Evolutionary conservation across 2,113 vertebrate species (phyloP).

Genomic region (Platanista minor): DNA sequence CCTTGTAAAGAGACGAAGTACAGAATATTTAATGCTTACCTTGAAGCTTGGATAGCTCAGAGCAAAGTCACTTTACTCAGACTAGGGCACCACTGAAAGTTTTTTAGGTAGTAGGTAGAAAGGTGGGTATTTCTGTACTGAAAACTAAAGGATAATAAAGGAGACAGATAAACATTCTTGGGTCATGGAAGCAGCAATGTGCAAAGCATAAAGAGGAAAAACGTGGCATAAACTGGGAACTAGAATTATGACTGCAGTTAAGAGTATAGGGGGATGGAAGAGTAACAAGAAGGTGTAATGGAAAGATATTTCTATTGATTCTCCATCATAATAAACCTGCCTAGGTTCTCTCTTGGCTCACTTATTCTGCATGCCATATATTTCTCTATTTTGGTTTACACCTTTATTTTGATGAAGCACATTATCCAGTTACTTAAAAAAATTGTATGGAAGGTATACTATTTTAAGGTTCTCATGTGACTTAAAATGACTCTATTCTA

Average conservation of each 20-base stretch:
- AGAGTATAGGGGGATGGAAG: neutral
- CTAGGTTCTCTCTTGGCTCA: neutral
- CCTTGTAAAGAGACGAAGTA: neutral
- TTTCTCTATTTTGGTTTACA: neutral
- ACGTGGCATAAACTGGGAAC: accelerated
- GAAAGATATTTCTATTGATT: neutral
- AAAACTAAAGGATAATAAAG: neutral
- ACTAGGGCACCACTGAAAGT: neutral
- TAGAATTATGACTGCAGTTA: neutral
- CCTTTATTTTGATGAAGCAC: neutral
- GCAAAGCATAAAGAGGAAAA: neutral
- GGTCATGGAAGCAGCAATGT: neutral
- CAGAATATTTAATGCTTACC: neutral
- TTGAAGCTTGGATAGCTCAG: neutral
- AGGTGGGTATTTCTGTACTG: neutral
- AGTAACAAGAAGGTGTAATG: neutral
- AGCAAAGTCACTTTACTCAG: neutral
- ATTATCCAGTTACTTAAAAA: neutral
- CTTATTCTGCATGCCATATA: neutral
- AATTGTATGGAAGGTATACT: neutral
- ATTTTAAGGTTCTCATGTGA: neutral
- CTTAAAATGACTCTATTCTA: neutral
- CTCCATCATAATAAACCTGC: neutral
- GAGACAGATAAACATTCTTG: neutral
- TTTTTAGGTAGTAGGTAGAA: neutral